phyloP scores from a whole-genome alignment of 2,797 vertebrate species.

The Otus scops region DNA sequence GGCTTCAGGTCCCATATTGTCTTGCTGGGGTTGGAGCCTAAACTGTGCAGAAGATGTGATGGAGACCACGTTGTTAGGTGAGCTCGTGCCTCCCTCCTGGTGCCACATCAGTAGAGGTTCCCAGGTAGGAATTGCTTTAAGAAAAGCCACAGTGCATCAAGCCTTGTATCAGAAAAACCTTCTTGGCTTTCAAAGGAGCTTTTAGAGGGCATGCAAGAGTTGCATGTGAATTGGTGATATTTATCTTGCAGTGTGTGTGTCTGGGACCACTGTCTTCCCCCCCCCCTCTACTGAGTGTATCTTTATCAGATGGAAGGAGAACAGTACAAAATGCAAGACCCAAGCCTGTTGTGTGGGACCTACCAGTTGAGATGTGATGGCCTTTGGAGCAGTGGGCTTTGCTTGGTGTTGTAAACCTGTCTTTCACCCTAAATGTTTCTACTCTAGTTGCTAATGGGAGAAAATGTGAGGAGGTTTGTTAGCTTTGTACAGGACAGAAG shows the following conservation, averaged over 20 bases:
- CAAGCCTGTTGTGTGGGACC: no score
- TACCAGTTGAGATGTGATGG: no score
- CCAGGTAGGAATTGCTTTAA: not conserved
- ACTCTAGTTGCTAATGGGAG: not conserved
- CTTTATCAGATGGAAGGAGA: accelerated
- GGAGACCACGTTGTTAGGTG: not conserved
- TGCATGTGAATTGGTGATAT: not conserved
- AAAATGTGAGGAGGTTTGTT: not conserved
- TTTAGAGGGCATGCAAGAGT: not conserved
- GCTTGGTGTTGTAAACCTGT: not conserved
- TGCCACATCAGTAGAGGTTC: not conserved
- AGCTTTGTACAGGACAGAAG: accelerated
- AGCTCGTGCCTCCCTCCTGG: not conserved
- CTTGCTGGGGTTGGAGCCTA: not conserved
- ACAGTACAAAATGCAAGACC: accelerated
- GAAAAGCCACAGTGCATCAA: not conserved
- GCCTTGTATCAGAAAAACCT: not conserved
- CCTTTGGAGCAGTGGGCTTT: no score
- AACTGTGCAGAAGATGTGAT: not conserved
- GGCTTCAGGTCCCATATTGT: not conserved
- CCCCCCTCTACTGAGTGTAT: accelerated
- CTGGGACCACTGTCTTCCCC: not conserved
- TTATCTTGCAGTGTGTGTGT: not conserved
- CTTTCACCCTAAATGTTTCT: not conserved
- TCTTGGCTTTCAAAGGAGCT: not conserved